Conservation (phyloP, 2,888 invertebrate species). For the Ophion ventricosus region DNA sequence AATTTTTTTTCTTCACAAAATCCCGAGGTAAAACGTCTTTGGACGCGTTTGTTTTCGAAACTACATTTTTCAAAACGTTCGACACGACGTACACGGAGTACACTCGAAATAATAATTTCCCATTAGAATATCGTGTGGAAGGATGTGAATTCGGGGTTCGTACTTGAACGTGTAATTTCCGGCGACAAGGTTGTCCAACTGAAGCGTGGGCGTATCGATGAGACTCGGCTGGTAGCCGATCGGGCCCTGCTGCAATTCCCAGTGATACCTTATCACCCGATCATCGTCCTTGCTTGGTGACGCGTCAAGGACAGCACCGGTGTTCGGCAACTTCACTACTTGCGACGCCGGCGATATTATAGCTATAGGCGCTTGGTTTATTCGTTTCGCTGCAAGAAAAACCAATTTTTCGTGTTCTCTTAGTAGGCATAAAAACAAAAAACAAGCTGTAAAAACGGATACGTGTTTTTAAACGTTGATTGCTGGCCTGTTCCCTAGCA, state of each 20-base stretch:
- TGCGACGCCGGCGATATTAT: slow-evolving; percentile 94
- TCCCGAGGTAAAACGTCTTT: no score
- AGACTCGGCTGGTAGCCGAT: slow-evolving; percentile 92
- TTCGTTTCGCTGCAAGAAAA: slow-evolving; percentile 86
- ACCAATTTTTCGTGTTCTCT: neutral
- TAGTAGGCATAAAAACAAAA: slow-evolving; percentile 56
- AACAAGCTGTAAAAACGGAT: neutral
- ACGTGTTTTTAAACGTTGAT: no score
- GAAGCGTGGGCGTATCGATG: slow-evolving; percentile 92
- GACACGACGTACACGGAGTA: no score
- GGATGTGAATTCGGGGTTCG: slow-evolving; percentile 55
- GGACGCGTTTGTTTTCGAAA: no score
- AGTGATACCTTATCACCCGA: slow-evolving; percentile 93
- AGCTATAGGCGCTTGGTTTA: slow-evolving; percentile 93
- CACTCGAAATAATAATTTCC: no score
- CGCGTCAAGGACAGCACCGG: slow-evolving; percentile 95
- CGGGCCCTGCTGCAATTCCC: slow-evolving; percentile 96
- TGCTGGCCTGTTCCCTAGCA: no score
- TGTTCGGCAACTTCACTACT: slow-evolving; percentile 94
- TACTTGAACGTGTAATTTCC: slow-evolving; percentile 95
- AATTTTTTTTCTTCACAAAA: no score
- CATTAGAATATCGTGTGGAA: neutral
- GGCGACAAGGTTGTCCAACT: slow-evolving; percentile 92
- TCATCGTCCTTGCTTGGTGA: slow-evolving; percentile 92
- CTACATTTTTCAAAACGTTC: no score